Percentiles rank a stretch among this genome's conserved stretches.
phyloP scores from a whole-genome alignment of 1,140 invertebrate genomes.

The Idris sp. region DNA sequence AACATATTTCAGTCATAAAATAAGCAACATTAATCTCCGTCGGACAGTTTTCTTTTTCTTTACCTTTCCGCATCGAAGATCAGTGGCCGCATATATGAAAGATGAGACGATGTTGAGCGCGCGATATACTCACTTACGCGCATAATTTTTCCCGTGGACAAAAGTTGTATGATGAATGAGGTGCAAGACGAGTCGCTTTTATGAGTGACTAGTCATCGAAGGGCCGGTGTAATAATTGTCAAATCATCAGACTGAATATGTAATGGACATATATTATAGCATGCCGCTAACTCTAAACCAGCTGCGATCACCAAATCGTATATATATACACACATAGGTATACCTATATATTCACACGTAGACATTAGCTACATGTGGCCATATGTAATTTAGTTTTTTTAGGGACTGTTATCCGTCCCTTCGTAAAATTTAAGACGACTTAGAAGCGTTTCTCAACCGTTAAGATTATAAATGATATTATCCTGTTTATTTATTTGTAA shows the following conservation, averaged over 20 bases:
- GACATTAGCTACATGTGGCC: constrained; percentile 23
- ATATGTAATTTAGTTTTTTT: constrained; percentile 47
- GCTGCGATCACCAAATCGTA: constrained; percentile 43
- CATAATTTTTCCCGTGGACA: constrained; percentile 43
- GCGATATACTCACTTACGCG: constrained; percentile 20
- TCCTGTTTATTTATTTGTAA: neutral
- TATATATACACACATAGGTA: no score
- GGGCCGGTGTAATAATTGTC: constrained; percentile 52
- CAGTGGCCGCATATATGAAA: constrained; percentile 11
- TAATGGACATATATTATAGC: constrained; percentile 16
- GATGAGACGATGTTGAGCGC: constrained; percentile 14
- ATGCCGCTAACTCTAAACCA: constrained; percentile 18
- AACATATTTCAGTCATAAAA: constrained; percentile 48
- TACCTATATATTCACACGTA: constrained; percentile 37
- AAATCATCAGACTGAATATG: constrained; percentile 41
- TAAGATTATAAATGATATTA: constrained; percentile 11
- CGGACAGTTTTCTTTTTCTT: constrained; percentile 11
- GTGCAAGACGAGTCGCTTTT: constrained; percentile 29
- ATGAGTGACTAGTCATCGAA: constrained; percentile 50
- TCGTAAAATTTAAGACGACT: constrained; percentile 8
- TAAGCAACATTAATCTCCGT: constrained; percentile 43
- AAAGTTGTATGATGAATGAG: constrained; percentile 53
- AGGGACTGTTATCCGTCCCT: constrained; percentile 21
- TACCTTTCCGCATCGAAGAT: no score
- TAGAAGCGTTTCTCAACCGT: constrained; percentile 1